Conservation (phyloP, 64 coral and sea anemone species). For the Stichodactyla mertensii region DNA sequence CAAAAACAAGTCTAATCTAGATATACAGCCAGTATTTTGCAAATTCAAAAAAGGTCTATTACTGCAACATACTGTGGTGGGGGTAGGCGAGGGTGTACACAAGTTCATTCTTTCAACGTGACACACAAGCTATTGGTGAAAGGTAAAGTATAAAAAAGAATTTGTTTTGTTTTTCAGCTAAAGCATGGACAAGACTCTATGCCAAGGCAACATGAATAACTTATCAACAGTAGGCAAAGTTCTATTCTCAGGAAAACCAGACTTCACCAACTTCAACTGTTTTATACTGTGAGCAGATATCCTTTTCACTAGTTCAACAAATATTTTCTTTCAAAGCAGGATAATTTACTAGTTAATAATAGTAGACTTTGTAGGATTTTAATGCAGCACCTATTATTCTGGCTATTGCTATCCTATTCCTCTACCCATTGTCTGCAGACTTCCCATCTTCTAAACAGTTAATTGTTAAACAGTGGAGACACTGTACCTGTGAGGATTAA, state of each 20-base stretch:
- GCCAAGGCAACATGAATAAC: conserved; percentile 8
- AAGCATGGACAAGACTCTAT: conserved; percentile 26
- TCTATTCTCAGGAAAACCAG: neutral
- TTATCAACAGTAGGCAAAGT: neutral
- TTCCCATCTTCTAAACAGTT: too few relatives aligned
- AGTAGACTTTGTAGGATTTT: neutral
- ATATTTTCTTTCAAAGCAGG: neutral
- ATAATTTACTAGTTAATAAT: neutral
- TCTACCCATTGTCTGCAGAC: too few relatives aligned
- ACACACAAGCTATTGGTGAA: too few relatives aligned
- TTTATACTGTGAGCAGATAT: conserved; percentile 2
- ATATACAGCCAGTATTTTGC: too few relatives aligned
- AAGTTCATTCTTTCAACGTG: too few relatives aligned
- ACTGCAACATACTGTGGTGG: too few relatives aligned
- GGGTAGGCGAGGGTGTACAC: too few relatives aligned
- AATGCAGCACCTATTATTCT: neutral
- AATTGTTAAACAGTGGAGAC: too few relatives aligned
- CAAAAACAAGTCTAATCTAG: too few relatives aligned
- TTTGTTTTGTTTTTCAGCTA: conserved; percentile 19
- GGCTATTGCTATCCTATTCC: neutral
- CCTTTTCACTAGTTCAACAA: neutral
- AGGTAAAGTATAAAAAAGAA: too few relatives aligned
- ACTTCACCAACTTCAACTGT: neutral
- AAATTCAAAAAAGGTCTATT: too few relatives aligned
- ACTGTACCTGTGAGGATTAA: too few relatives aligned